Evolutionary conservation across 2,113 vertebrate genomes (phyloP), one percentile per base, ranked within the genome.

Genomic region (Sphaerodactylus townsendi): DNA sequence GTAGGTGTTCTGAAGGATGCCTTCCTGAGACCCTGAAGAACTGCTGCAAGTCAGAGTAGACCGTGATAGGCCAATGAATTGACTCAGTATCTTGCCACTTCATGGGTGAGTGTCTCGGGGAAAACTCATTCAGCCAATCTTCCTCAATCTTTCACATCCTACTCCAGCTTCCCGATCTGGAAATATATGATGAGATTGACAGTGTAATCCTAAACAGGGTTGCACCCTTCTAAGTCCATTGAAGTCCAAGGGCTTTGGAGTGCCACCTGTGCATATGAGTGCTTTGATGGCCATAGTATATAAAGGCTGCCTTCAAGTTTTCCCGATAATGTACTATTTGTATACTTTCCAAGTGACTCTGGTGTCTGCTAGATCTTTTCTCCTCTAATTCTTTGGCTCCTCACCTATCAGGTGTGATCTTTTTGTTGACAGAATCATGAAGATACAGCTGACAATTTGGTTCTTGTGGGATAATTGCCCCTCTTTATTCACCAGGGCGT

Each of bases 401-500:
- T 70, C 5, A 39, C 21, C 21, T 11, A 59, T 56, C 21, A 68
- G 28, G 30, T 41, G 33, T 21, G 37, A 5, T 69, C 19, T 3
- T 84, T 35, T 10, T 62, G 11, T 8, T 37, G 37, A 56, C 3
- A 35, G 64, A 79, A 82, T 9, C 39, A 48, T n/a, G 11, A 23
- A 48, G 25, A 35, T 48, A 69, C 6, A 10, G 5, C n/a, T 69
- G 21, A 11, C 10, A 35, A 35, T 70, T 2, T 56, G 5, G 13
- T 70, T 77, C 30, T 25, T 56, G 46, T 71, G 65, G 25, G 44
- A 9, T 72, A 33, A 85, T n/a, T 72, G n/a, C 76, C 62, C 28
- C 2, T 59, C 28, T 59, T 13, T 10, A 35, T 33, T 64, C 68
- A 37, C 10, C 89, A 99, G 99, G 99, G 50, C 99, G 98, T 85